These are phyloP conservation scores for Melopsittacus undulatus DNA, from an alignment of 2,797 vertebrate genomes.

Conservation along the genomic window DNA sequence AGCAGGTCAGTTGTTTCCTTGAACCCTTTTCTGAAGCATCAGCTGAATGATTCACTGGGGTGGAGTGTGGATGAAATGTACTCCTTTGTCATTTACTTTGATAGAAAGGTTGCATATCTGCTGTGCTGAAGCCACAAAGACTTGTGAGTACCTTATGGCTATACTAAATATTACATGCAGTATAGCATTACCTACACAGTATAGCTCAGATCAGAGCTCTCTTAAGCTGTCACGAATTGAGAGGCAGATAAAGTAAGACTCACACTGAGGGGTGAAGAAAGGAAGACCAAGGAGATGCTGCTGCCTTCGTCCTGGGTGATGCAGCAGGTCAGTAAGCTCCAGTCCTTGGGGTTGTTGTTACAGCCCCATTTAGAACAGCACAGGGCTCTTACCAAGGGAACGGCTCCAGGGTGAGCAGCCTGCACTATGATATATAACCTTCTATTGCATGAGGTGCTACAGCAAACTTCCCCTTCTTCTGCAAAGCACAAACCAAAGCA, in stretches of 20 bases:
- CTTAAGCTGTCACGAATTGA: accelerated
- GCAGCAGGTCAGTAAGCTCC: not conserved
- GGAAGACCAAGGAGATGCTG: not conserved
- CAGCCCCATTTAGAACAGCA: not conserved
- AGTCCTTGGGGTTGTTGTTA: not conserved
- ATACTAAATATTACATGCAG: not conserved
- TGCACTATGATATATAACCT: not conserved
- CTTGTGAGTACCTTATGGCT: not conserved
- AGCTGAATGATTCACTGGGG: not conserved
- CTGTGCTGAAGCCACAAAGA: not conserved
- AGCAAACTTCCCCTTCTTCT: not conserved
- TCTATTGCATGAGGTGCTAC: not conserved
- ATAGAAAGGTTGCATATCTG: too few relatives aligned
- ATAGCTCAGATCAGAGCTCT: not conserved
- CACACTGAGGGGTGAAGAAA: not conserved
- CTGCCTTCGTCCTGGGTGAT: not conserved
- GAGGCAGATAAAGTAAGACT: not conserved
- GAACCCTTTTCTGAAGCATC: not conserved
- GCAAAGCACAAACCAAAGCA: not conserved
- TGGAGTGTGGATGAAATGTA: not conserved
- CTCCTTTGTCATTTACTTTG: not conserved
- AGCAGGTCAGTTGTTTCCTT: not conserved
- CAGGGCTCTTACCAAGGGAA: not conserved
- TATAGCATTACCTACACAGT: not conserved
- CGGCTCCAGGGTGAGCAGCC: accelerated